phyloP scores from a whole-genome alignment of 92 coral and sea anemone genomes.

The Parazoanthus darwini region DNA sequence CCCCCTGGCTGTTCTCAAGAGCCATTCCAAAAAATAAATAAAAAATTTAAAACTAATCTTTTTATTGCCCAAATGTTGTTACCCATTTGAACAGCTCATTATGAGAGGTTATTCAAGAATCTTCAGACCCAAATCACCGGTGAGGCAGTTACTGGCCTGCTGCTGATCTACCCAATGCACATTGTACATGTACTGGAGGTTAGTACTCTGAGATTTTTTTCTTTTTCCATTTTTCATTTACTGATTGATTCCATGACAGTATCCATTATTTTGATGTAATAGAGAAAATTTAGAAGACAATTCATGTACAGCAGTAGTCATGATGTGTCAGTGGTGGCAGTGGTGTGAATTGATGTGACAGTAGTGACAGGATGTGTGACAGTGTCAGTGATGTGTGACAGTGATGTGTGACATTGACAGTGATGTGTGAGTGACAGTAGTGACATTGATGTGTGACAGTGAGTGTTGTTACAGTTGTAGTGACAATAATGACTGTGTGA shows the following conservation, averaged over 20 bases:
- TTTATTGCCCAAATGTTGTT: neutral
- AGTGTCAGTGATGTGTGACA: neutral
- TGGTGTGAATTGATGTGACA: neutral
- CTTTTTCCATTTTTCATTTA: too few species aligned
- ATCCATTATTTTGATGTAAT: too few species aligned
- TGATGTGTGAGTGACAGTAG: neutral
- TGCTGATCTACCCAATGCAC: conserved; percentile 89
- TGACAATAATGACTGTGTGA: neutral
- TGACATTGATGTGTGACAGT: neutral
- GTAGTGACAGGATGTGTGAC: neutral
- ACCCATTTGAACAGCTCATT: conserved; percentile 75
- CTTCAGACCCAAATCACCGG: conserved; percentile 84
- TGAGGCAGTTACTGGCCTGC: conserved; percentile 91
- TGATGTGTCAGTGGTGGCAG: neutral
- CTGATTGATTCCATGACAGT: too few species aligned
- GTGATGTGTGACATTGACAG: neutral
- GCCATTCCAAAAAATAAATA: too few species aligned
- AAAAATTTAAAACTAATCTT: too few species aligned
- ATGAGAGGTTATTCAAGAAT: conserved; percentile 92
- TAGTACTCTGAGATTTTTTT: neutral
- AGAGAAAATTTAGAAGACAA: neutral
- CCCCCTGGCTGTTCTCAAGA: too few species aligned
- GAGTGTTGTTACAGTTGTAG: too few species aligned
- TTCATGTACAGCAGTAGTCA: neutral
- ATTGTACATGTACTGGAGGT: conserved; percentile 96